Evolutionary conservation across 2,113 vertebrate species (phyloP).

Genomic region (Erythrolamprus reginae): DNA sequence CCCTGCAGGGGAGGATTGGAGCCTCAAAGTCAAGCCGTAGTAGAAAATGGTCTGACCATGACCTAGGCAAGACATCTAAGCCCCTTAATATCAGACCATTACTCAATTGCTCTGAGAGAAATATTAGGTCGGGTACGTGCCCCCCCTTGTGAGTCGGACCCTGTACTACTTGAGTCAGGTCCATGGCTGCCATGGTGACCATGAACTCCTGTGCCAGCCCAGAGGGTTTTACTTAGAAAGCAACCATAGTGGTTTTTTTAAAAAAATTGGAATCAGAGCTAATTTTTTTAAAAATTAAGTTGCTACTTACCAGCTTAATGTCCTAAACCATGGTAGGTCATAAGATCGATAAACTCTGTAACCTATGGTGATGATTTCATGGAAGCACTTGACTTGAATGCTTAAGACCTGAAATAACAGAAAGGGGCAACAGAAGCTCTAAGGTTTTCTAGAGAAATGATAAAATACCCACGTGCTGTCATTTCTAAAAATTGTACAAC

Average conservation of each 20-base stretch:
- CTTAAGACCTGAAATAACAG: constrained; percentile 80
- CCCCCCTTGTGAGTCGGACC: too few species aligned
- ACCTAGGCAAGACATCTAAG: too few species aligned
- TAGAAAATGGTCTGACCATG: too few species aligned
- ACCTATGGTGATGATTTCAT: constrained; percentile 97
- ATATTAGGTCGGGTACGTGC: too few species aligned
- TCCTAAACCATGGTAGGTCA: constrained; percentile 94
- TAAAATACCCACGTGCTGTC: background rate
- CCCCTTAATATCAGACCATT: too few species aligned
- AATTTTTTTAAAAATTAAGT: background rate
- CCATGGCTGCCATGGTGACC: too few species aligned
- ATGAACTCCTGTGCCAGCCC: too few species aligned
- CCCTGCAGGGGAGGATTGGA: too few species aligned
- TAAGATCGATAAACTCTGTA: constrained; percentile 96
- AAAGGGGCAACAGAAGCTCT: constrained; percentile 11
- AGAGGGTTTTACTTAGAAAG: background rate
- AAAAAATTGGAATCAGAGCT: background rate
- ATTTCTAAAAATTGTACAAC: constrained; percentile 8
- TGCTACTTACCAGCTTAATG: constrained; percentile 89
- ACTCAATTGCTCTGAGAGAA: too few species aligned
- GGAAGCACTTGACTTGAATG: constrained; percentile 96
- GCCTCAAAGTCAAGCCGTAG: too few species aligned
- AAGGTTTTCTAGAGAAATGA: background rate
- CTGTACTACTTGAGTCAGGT: too few species aligned
- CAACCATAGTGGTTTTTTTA: background rate